Conservation (phyloP, 2,797 vertebrate genomes). For the Lepilemur septentrionalis region DNA sequence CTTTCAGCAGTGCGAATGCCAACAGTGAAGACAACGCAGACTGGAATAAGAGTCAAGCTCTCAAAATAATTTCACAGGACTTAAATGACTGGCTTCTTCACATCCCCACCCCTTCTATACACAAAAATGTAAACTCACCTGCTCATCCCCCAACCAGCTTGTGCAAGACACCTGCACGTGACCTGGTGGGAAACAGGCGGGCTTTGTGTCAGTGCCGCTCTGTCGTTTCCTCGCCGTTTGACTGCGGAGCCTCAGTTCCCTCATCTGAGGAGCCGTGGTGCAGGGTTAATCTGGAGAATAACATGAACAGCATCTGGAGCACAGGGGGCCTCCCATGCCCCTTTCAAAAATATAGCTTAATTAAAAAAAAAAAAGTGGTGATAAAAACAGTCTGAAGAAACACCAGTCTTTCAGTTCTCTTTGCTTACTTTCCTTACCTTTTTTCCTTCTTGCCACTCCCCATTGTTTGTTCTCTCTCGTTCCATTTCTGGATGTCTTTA, state of each 20-base stretch:
- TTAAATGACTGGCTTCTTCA: neutral
- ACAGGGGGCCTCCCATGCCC: neutral
- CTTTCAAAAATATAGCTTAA: neutral
- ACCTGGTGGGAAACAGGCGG: neutral
- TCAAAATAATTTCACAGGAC: neutral
- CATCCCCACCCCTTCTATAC: rapidly evolving
- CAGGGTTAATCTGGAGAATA: neutral
- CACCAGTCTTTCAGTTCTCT: neutral
- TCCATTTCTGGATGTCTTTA: neutral
- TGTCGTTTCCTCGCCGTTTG: neutral
- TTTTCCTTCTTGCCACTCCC: neutral
- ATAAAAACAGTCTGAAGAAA: neutral
- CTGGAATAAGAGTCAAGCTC: neutral
- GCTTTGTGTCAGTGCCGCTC: neutral
- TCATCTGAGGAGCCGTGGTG: neutral
- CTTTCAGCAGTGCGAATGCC: neutral
- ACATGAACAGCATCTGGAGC: neutral
- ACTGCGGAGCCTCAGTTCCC: neutral
- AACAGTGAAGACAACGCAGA: rapidly evolving
- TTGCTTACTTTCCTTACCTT: neutral
- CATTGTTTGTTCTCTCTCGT: too few relatives aligned
- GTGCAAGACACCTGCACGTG: too few relatives aligned
- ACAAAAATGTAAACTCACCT: neutral
- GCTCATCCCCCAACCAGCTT: neutral
- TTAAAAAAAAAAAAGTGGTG: too few relatives aligned